phyloP scores from a whole-genome alignment of 2,888 invertebrate genomes.

The Mythimna impura region DNA sequence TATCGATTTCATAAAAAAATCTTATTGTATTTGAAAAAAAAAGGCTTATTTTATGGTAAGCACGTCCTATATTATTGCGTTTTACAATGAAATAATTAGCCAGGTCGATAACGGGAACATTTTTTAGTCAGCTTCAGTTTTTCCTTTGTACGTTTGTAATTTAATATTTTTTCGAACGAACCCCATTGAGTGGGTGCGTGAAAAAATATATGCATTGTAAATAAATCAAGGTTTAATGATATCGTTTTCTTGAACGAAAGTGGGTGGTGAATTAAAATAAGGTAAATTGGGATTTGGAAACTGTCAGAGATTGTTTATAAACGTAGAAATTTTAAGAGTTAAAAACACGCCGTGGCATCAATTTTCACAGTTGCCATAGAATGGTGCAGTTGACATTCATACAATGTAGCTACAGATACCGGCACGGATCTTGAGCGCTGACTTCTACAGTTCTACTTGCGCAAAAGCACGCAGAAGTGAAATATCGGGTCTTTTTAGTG shows the following conservation, averaged over 20 bases:
- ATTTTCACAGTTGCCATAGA: not conserved
- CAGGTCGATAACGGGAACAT: slow-evolving; percentile 85
- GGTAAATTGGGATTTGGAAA: slow-evolving; percentile 1
- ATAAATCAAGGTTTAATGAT: slow-evolving; percentile 72
- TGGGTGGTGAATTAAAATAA: slow-evolving; percentile 43
- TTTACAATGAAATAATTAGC: slow-evolving; percentile 89
- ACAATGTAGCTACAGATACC: no score
- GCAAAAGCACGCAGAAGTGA: no score
- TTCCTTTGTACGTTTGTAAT: slow-evolving; percentile 85
- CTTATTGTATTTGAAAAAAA: slow-evolving; percentile 82
- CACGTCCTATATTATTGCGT: slow-evolving; percentile 85
- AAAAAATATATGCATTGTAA: slow-evolving; percentile 79
- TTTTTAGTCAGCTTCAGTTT: slow-evolving; percentile 81
- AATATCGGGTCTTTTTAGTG: no score
- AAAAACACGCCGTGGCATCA: not conserved
- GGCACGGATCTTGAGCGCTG: no score
- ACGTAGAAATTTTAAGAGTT: not conserved
- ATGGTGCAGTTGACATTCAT: no score
- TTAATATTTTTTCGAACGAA: slow-evolving; percentile 85
- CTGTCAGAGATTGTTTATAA: not conserved
- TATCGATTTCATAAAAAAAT: slow-evolving; percentile 83
- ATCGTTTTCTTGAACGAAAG: slow-evolving; percentile 49
- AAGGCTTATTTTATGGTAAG: slow-evolving; percentile 85
- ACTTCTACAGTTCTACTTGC: no score
- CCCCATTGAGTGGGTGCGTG: slow-evolving; percentile 77